Evolutionary conservation across 2,113 vertebrate genomes (phyloP), one percentile per base, ranked within the genome.

Genomic region (Chaetodon auriga): DNA sequence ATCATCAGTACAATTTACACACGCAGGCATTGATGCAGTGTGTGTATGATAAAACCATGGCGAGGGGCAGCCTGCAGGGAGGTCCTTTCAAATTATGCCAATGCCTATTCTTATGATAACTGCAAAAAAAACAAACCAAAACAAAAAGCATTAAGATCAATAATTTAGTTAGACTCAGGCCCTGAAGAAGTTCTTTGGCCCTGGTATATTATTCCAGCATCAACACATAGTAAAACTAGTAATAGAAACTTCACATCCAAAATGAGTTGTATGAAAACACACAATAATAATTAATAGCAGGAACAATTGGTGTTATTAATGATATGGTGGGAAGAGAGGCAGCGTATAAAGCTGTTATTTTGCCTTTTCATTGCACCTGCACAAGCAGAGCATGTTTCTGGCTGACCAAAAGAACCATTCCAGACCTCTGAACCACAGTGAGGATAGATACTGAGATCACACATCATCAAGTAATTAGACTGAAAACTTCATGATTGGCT

Each of bases 401-500:
- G 72, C 64, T 43, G 68, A 82, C 85, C 87, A 83, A 80, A 84
- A 92, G 88, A 85, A 83, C 84, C 68, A 85, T 86, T 89, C 61
- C 85, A 89, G 74, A 84, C 85, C 89, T 84, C 87, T 70, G 80
- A 89, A 94, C 81, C 86, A 90, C 85, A 90, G 86, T 80, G 86
- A 83, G 70, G 83, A 89, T 89, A 41, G 75, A 84, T 89, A 78
- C 72, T 64, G 81, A 94, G 90, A 94, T 94, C 91, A 91, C 92
- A 89, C 89, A 94, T 95, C 91, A 95, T 3, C 30, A 93, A 91
- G 93, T 92, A 95, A 95, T 94, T 95, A 93, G 83, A 90, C 84
- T 83, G 91, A 94, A 90, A 93, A 89, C 91, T 89, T 93, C 72
- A 83, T 95, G 94, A 95, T 91, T 94, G 92, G 91, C 91, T 95